Evolutionary conservation across 1,140 invertebrate genomes (phyloP), one percentile per base, ranked within the genome.

Genomic region (Holotrichia oblita): DNA sequence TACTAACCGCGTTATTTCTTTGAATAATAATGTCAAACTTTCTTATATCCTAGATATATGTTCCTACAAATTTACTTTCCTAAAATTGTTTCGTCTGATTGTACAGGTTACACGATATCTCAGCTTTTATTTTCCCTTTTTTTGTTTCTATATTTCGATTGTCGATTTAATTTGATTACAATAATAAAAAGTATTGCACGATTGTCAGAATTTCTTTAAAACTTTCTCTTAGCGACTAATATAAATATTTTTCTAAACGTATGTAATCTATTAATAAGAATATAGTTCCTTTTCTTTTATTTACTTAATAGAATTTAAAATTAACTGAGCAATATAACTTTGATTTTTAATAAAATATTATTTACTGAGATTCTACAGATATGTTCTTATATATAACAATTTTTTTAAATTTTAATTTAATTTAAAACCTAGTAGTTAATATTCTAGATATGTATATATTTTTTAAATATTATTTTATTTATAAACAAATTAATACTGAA

Each of bases 291-390:
- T 27, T 69, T 27, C 27, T 27, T 69, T 69, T 12, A 9, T 69
- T 27, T 34, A 34, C 7, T 27, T 22, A 22, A 69, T 69, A 69
- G 12, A 69, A 69, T 34, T 69, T 69, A 22, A 79, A 76, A 80
- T 80, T 80, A 82, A 83, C 79, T 81, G 82, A 83, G 81, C 80
- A 78, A 81, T 79, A 79, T 78, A 81, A 81, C 79, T 83, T 80
- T 80, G 78, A 79, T 79, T 81, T 55, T 55, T 17, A 69, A 69
- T 69, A 69, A 79, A 72, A 79, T 81, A 80, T 79, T 79, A 82
- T 81, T 81, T 83, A 81, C 75, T 82, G 74, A 41, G 41, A 74
- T 74, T 74, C 73, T 74, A 74, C 40, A 42, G 77, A 78, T 78
- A 78, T 78, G 77, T 78, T 55, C 48, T 73, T 74, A 74, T 41